Evolutionary conservation across 2,797 vertebrate genomes (phyloP).

Genomic region (Selene dorsalis): DNA sequence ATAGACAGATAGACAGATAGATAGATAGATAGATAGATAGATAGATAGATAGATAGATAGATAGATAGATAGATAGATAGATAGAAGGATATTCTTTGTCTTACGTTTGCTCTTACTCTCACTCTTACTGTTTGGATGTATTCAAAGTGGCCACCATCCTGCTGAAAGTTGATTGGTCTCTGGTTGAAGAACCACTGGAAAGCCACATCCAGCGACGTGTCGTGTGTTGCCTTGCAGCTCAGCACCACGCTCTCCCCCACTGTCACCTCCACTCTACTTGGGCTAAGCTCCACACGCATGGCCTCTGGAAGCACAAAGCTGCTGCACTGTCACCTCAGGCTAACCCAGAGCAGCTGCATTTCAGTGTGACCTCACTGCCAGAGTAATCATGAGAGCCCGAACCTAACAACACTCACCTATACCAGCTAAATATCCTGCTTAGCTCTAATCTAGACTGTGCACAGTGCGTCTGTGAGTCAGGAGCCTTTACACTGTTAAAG

Average conservation of each 20-base stretch:
- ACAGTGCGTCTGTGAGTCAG: constrained; percentile 38
- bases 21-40: neutral
- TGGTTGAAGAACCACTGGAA: constrained; percentile 95
- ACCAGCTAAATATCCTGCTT: constrained; percentile 44
- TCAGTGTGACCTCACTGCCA: constrained; percentile 32
- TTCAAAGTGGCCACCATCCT: constrained; percentile 94
- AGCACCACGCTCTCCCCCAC: constrained; percentile 97
- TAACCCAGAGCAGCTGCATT: constrained; percentile 64
- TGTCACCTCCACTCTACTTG: constrained; percentile 91
- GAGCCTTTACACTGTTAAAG: constrained; percentile 47
- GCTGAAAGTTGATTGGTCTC: constrained; percentile 90
- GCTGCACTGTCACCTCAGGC: constrained; percentile 81
- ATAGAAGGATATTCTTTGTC: neutral
- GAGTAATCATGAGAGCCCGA: neutral
- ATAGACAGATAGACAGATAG: too few species aligned
- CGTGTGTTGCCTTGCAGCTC: constrained; percentile 94
- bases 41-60: neutral
- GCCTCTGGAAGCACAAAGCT: constrained; percentile 89
- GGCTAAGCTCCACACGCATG: constrained; percentile 93
- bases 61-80: neutral
- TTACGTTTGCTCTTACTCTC: constrained; percentile 70
- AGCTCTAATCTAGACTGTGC: constrained; percentile 36
- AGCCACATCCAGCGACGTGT: constrained; percentile 90
- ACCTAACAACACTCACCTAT: constrained; percentile 54
- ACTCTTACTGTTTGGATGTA: constrained; percentile 95